These are phyloP conservation scores for Yponomeuta plumbellus DNA, from an alignment of 2,888 invertebrate genomes.

Conservation along the genomic window DNA sequence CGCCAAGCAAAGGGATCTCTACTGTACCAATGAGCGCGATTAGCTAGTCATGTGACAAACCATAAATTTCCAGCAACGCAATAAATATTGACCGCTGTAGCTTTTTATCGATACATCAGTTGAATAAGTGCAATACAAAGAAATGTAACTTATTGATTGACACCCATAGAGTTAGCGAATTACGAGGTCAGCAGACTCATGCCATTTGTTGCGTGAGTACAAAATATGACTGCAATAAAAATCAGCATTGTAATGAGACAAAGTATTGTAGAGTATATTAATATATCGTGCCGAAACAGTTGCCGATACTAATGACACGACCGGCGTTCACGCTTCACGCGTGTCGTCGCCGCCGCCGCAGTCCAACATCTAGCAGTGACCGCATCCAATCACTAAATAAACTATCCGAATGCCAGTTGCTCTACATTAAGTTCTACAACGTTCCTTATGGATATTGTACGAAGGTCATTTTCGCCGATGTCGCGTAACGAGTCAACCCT, in stretches of 20 bases:
- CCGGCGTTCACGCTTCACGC: constrained; percentile 9
- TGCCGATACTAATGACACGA: constrained; percentile 12
- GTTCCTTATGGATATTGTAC: constrained; percentile 36
- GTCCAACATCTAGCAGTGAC: constrained; percentile 3
- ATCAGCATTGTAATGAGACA: background rate
- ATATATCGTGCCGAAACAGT: background rate
- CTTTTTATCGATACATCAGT: background rate
- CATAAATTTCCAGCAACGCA: background rate
- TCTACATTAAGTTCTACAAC: constrained; percentile 18
- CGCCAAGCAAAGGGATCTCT: constrained; percentile 13
- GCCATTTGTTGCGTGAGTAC: background rate
- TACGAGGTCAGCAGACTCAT: background rate
- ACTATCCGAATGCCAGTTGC: constrained; percentile 2
- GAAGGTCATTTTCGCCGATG: constrained; percentile 41
- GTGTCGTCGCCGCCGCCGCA: background rate
- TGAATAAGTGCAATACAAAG: background rate
- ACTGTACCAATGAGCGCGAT: background rate
- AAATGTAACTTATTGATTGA: background rate
- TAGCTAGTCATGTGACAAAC: background rate
- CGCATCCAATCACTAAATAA: constrained; percentile 12
- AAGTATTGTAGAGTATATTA: background rate
- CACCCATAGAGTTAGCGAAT: constrained; percentile 9
- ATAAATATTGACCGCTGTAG: background rate
- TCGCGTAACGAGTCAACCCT: constrained; percentile 35
- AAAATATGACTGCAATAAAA: too few relatives aligned